A percentile compares a stretch with the other conserved stretches of the same genome.
Evolutionary conservation across 2,113 vertebrate genomes (phyloP).

Genomic region (Cranoglanis bouderius): DNA sequence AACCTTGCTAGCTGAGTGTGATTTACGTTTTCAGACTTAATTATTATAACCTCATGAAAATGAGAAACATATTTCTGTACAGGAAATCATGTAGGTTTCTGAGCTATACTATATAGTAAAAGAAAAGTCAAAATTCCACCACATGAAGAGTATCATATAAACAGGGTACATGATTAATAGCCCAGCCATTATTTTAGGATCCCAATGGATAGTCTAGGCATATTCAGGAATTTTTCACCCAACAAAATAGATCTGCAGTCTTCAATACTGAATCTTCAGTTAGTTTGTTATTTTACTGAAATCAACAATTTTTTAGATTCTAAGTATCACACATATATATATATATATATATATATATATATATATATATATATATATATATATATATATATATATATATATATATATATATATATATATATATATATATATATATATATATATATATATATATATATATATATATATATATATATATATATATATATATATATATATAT

Average conservation of each 20-base stretch:
- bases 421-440: no score
- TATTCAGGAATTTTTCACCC: background rate
- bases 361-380: no score
- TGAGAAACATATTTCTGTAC: background rate
- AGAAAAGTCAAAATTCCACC: background rate
- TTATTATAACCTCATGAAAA: background rate
- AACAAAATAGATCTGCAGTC: background rate
- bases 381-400: no score
- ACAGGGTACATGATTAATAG: background rate
- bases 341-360: no score
- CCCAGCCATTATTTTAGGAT: background rate
- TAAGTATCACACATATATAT: background rate
- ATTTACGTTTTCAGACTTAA: background rate
- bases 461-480: no score
- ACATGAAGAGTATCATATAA: no score
- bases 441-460: no score
- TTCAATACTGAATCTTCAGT: background rate
- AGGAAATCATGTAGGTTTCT: background rate
- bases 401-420: no score
- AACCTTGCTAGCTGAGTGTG: background rate
- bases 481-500: no score
- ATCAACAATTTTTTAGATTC: background rate
- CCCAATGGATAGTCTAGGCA: background rate
- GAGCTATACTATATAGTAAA: background rate
- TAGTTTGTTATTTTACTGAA: background rate